Base-by-base conservation (phyloP, 2,113 vertebrate genomes). In the Trinectes maculatus region DNA sequence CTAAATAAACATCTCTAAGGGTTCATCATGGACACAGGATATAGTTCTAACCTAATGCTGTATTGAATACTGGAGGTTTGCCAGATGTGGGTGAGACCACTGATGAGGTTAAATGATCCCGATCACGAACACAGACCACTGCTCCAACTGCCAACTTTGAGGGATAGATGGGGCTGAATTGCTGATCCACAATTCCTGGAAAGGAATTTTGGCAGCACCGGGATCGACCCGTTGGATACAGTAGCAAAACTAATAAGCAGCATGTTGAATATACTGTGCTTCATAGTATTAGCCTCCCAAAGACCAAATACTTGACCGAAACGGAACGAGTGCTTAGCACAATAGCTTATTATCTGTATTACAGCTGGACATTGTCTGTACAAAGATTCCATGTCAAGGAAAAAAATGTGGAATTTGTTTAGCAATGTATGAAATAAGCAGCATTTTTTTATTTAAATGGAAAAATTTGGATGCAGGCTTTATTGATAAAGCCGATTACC, bases 61-160 rank as follows among this genome's bases (percentile, higher is more conserved):
- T 51, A 47, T 43, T 61, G 65, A 70, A 62, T 19, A 1, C 21
- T 56, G 83, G 64, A 77, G 40, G 3, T 46, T 18, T 46, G 65
- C 73, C 78, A 85, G 84, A 68, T 26, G 48, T 49, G 68, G 21
- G 52, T 51, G 62, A 78, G 67, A 70, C 18, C 43, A 4, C 71
- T 82, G 79, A 83, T 78, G 87, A 87, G 79, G 74, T 71, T 68
- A 86, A 87, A 87, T 88, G 82, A 81, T 77, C 82, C 78, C 22
- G 57, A 77, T 72, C 70, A 34, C 71, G 80, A 79, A 84, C 77
- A 60, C 63, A 74, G 76, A 53, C 62, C 74, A 1, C 26, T 15
- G 21, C 26, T 5, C 25, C 54, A 44, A 33, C 61, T 62, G 59
- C 70, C n/a, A 54, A 51, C 25, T 21, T 21, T 8, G 40, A 9